Evolutionary conservation across 2,797 vertebrate species (phyloP), one percentile per base, ranked within the genome.

Genomic region (Orestias chungarensis): DNA sequence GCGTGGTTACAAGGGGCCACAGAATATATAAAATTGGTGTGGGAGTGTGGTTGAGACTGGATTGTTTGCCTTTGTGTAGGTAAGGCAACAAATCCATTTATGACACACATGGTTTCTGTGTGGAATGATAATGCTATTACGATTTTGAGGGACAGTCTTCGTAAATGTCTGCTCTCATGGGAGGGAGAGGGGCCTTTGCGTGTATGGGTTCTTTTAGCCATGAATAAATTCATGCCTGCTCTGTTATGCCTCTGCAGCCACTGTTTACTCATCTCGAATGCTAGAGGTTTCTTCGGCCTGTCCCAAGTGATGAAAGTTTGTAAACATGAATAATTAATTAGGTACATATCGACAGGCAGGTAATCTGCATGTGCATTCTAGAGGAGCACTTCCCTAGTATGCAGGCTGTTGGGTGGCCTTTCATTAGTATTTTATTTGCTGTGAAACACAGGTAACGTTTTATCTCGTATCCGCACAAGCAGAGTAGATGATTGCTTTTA

Each of bases 241-340:
- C 83, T 87, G 11, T 72, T 76, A 81, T 54, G 84, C 89, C 6
- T 80, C 80, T 77, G 81, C 79, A 42, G 85, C 82, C 84, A 81
- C 86, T 89, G 91, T 92, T 90, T 90, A 89, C 92, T 92, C 89
- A 93, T 94, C 89, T 86, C 75, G 68, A 78, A 94, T 94, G 92
- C 89, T 82, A 87, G 87, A 64, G 87, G 74, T 85, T n/a, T 87
- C 79, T 66, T 83, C 50, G 35, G 83, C 79, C 90, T 40, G 10
- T 93, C 93, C 93, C 93, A n/a, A 62, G 93, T 93, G 94, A 94
- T 85, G 90, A 87, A 93, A 93, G 91, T 95, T 92, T 94, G 93
- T 95, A 93, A 95, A 95, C 93, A 95, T 91, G 94, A 95, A 95
- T 95, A 95, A 94, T n/a, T 94, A 94, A 95, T 95, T 93, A 93